These are phyloP conservation scores for Sebastes taczanowskii DNA, from an alignment of 2,797 vertebrate genomes.

Conservation along the genomic window DNA sequence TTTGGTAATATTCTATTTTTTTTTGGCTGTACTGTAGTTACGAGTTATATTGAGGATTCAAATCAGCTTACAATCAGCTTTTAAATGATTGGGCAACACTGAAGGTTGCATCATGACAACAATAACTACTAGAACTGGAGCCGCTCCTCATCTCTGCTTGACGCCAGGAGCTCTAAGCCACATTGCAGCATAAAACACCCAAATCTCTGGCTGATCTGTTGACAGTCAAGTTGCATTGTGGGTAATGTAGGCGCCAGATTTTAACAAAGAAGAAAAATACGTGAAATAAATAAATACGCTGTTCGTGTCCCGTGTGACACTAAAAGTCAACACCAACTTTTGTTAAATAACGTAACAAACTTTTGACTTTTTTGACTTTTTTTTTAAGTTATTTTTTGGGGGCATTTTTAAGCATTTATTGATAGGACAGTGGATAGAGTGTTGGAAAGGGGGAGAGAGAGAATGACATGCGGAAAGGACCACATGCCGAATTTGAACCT, in stretches of 20 bases:
- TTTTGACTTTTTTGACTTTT: too few relatives aligned
- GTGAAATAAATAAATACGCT: too few relatives aligned
- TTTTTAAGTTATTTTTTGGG: too few relatives aligned
- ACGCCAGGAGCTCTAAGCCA: neutral
- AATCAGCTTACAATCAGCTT: neutral
- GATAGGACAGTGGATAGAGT: too few relatives aligned
- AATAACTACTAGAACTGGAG: neutral
- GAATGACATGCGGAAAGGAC: too few relatives aligned
- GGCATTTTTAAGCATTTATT: too few relatives aligned
- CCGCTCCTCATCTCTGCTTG: neutral
- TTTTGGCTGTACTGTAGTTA: neutral
- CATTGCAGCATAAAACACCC: neutral
- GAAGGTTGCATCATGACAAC: neutral
- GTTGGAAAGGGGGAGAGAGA: too few relatives aligned
- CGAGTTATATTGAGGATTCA: neutral
- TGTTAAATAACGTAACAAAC: too few relatives aligned
- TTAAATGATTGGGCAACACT: neutral
- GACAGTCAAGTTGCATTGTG: neutral
- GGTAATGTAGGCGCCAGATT: neutral
- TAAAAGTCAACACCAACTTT: too few relatives aligned
- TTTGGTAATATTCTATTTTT: neutral
- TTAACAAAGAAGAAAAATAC: neutral
- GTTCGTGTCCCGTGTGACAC: accelerated
- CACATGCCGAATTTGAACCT: too few relatives aligned
- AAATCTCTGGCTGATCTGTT: neutral